Evolutionary conservation across 2,113 vertebrate species (phyloP).

Genomic region (Corythoichthys haematopterus): DNA sequence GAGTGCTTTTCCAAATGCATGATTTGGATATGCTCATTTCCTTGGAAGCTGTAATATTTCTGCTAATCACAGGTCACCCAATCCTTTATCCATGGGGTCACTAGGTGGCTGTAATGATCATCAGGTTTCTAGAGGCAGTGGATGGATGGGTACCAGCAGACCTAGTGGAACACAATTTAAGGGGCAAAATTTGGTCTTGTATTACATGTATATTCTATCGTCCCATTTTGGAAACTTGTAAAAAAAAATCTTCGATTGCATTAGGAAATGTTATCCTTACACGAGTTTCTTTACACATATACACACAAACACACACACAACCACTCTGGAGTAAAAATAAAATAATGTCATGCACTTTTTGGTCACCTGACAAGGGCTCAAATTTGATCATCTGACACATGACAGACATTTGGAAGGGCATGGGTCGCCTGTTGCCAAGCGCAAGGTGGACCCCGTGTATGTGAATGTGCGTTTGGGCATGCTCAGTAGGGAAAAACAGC

Average conservation of each 20-base stretch:
- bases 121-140: too few relatives aligned
- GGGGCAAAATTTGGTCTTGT: not conserved
- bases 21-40: slow-evolving; percentile 16
- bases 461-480: slow-evolving; percentile 9
- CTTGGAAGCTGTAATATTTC: slow-evolving; percentile 10
- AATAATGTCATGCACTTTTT: slow-evolving; percentile 47
- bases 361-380: slow-evolving; percentile 47
- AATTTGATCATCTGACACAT: slow-evolving; percentile 50
- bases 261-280: not conserved
- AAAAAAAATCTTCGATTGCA: not conserved
- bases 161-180: too few relatives aligned
- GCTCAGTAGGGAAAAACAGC: slow-evolving; percentile 31
- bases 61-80: slow-evolving; percentile 8
- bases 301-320: not conserved
- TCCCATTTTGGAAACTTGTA: not conserved
- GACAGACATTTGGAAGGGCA: slow-evolving; percentile 52
- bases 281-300: not conserved
- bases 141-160: too few relatives aligned
- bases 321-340: slow-evolving; percentile 13
- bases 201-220: not conserved
- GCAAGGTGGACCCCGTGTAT: not conserved
- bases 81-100: not conserved
- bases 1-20: slow-evolving; percentile 26
- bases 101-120: too few relatives aligned
- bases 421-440: slow-evolving; percentile 48